Conservation (phyloP, 2,888 invertebrate genomes). For the Coelopa pilipes region DNA sequence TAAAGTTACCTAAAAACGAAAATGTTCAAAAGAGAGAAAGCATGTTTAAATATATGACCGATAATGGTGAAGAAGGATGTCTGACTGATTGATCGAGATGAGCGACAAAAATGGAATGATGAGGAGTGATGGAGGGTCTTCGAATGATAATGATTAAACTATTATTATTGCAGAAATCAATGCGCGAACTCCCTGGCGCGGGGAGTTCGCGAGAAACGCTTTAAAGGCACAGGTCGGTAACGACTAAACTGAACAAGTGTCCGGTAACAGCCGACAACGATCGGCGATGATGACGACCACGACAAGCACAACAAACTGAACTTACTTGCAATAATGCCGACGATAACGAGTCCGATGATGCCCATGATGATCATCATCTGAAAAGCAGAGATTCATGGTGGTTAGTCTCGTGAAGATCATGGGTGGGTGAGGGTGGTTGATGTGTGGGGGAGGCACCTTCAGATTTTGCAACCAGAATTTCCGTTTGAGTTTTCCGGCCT, state of each 20-base stretch:
- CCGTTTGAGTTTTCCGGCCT: constrained; percentile 95
- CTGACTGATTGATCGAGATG: too few relatives aligned
- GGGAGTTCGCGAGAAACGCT: too few relatives aligned
- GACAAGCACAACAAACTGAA: constrained; percentile 47
- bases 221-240: not conserved
- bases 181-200: too few relatives aligned
- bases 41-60: too few relatives aligned
- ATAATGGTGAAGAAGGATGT: too few relatives aligned
- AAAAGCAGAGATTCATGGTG: not conserved
- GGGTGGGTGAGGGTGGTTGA: not conserved
- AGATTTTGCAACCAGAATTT: constrained; percentile 98
- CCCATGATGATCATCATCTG: constrained; percentile 94
- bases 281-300: not conserved
- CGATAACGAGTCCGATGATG: constrained; percentile 82
- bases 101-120: too few relatives aligned
- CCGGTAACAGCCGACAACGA: not conserved
- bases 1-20: constrained; percentile 66
- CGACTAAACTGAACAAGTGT: not conserved
- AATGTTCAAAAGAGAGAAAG: constrained; percentile 45
- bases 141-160: too few relatives aligned
- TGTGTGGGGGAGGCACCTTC: constrained; percentile 71
- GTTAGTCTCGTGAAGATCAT: too few relatives aligned
- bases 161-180: too few relatives aligned
- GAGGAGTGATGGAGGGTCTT: too few relatives aligned
- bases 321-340: constrained; percentile 91